Evolutionary conservation across 1,140 invertebrate species (phyloP).

Genomic region (Drosophila dunni): DNA sequence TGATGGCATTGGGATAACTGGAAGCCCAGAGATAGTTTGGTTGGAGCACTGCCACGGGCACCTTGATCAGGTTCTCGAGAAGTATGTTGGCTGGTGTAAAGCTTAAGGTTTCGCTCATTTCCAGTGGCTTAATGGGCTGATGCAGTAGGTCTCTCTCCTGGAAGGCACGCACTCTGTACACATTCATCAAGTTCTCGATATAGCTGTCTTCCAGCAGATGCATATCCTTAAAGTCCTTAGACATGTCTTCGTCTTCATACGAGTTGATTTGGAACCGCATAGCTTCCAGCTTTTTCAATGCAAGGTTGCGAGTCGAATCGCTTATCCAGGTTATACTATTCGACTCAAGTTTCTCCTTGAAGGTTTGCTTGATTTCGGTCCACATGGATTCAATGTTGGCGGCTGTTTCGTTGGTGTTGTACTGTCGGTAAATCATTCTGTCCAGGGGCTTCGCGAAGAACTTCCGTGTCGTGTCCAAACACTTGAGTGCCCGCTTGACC

Average conservation of each 20-base stretch:
- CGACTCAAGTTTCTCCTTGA: conserved; percentile 48
- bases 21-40: conserved; percentile 67
- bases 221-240: conserved; percentile 60
- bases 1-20: conserved; percentile 74
- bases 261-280: conserved; percentile 68
- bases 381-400: conserved; percentile 64
- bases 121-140: conserved; percentile 54
- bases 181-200: conserved; percentile 50
- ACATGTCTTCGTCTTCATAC: conserved; percentile 55
- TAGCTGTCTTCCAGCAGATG: conserved; percentile 38
- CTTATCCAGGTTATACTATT: conserved; percentile 52
- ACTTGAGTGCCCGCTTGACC: conserved; percentile 21
- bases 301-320: conserved; percentile 44
- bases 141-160: conserved; percentile 40
- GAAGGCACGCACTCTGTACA: neutral
- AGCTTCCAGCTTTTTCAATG: conserved; percentile 63
- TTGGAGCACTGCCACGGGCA: conserved; percentile 71
- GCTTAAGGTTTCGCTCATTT: conserved; percentile 57
- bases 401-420: conserved; percentile 55
- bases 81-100: conserved; percentile 73
- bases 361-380: conserved; percentile 60
- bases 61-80: conserved; percentile 68
- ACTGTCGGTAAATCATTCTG: conserved; percentile 70
- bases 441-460: conserved; percentile 69
- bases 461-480: conserved; percentile 55